Evolutionary conservation across 2,797 vertebrate genomes (phyloP).

Genomic region (Tragelaphus eurycerus): DNA sequence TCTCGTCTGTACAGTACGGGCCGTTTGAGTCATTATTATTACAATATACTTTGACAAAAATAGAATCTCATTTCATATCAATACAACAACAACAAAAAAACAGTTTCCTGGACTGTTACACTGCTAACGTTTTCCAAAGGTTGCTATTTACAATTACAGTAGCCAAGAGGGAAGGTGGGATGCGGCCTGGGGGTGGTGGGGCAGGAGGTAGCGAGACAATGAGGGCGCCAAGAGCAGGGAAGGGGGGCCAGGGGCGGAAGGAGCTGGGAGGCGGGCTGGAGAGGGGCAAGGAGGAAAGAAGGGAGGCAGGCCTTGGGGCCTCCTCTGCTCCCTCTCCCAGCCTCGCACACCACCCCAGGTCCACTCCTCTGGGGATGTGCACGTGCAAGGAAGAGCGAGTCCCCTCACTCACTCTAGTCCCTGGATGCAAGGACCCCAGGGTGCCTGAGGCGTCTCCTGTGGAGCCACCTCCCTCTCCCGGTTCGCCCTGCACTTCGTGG

Average conservation of each 20-base stretch:
- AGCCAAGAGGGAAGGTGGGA: slow-evolving; percentile 74
- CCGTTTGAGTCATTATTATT: slow-evolving; percentile 84
- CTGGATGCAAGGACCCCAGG: neutral
- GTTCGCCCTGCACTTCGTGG: neutral
- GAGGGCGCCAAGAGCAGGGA: slow-evolving; percentile 52
- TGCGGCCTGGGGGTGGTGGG: slow-evolving; percentile 45
- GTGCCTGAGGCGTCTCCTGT: neutral
- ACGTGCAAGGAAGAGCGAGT: slow-evolving; percentile 16
- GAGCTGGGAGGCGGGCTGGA: neutral
- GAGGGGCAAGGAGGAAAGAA: neutral
- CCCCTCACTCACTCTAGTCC: neutral
- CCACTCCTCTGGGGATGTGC: neutral
- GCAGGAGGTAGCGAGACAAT: slow-evolving; percentile 71
- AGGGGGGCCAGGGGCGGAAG: neutral
- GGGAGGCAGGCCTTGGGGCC: neutral
- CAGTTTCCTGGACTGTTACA: slow-evolving; percentile 83
- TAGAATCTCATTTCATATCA: slow-evolving; percentile 88
- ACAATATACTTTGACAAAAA: slow-evolving; percentile 89
- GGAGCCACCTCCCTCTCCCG: slow-evolving; percentile 20
- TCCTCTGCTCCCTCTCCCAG: neutral
- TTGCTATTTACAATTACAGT: slow-evolving; percentile 84
- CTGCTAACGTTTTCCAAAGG: slow-evolving; percentile 78
- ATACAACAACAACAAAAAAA: slow-evolving; percentile 81
- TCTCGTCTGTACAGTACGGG: slow-evolving; percentile 81
- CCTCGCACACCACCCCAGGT: neutral